These are phyloP conservation scores for Penaeus japonicus DNA, from an alignment of 1,140 invertebrate species.

Conservation along the genomic window DNA sequence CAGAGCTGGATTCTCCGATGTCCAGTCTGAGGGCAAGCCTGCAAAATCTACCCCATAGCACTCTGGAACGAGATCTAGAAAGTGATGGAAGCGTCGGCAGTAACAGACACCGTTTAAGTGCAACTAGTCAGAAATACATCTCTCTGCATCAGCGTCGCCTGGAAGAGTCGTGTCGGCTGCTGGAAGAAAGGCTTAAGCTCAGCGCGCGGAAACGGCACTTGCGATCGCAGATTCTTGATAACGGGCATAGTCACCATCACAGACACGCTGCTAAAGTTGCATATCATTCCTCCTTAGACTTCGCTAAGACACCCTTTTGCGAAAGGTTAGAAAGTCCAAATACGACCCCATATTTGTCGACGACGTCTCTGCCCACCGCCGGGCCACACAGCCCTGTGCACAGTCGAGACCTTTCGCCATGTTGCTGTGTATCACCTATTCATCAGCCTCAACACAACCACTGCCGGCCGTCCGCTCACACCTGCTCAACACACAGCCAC, in stretches of 20 bases:
- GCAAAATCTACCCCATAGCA: neutral
- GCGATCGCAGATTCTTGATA: constrained; percentile 16
- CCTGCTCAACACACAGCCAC: constrained; percentile 32
- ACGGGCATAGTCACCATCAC: constrained; percentile 20
- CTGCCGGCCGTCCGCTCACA: neutral
- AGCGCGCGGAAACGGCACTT: constrained; percentile 28
- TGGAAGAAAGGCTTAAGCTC: constrained; percentile 32
- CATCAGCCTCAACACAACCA: constrained; percentile 18
- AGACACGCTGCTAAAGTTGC: neutral
- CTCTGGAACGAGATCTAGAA: neutral
- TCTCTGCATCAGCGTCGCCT: constrained; percentile 31
- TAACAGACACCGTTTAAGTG: constrained; percentile 2
- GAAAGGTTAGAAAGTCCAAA: neutral
- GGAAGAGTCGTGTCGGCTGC: constrained; percentile 33
- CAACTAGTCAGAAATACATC: constrained; percentile 7
- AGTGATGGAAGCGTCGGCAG: neutral
- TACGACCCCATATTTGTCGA: constrained; percentile 19
- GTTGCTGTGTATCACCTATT: constrained; percentile 32
- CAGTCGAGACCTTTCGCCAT: neutral
- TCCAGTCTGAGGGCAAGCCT: constrained; percentile 22
- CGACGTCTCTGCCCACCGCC: constrained; percentile 8
- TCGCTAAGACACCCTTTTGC: constrained; percentile 38
- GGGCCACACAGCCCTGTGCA: constrained; percentile 18
- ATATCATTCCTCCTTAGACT: constrained; percentile 35
- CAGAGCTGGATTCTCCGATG: constrained; percentile 34